These are phyloP conservation scores for Prunella strophiata DNA, from an alignment of 2,797 vertebrate species.

Conservation along the genomic window DNA sequence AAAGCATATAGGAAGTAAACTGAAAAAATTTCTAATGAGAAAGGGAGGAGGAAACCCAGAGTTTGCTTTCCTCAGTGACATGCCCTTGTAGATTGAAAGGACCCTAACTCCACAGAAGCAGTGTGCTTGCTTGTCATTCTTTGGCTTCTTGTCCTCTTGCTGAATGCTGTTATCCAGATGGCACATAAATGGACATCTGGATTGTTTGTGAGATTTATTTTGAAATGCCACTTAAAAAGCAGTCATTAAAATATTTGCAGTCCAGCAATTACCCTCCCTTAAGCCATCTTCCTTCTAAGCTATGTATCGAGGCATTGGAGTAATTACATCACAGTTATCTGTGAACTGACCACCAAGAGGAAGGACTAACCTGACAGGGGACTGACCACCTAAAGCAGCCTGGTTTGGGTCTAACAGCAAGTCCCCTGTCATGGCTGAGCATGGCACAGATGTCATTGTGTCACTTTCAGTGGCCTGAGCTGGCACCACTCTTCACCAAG, in stretches of 20 bases:
- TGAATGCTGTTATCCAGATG: background rate
- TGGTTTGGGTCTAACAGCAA: background rate
- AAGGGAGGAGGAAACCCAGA: background rate
- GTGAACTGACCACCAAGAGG: background rate
- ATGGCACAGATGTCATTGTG: background rate
- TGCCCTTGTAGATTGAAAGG: background rate
- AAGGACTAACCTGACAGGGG: background rate
- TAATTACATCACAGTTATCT: background rate
- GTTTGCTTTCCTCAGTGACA: background rate
- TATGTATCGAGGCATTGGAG: rapidly evolving
- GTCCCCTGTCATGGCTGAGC: background rate
- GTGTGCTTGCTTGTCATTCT: background rate
- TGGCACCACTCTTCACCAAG: background rate
- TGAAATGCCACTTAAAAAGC: background rate
- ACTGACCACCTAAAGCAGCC: background rate
- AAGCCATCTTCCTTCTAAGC: background rate
- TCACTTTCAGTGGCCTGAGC: background rate
- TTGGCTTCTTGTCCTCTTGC: background rate
- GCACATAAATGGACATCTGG: background rate
- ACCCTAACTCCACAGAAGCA: background rate
- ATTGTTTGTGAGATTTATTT: background rate
- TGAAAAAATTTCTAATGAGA: background rate
- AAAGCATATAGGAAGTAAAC: background rate
- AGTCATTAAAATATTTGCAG: background rate
- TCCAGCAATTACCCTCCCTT: background rate